Percentiles rank a stretch among this genome's conserved stretches.
These are phyloP conservation scores for Dendrolimus punctatus DNA, from an alignment of 1,140 invertebrate species.

Conservation along the genomic window DNA sequence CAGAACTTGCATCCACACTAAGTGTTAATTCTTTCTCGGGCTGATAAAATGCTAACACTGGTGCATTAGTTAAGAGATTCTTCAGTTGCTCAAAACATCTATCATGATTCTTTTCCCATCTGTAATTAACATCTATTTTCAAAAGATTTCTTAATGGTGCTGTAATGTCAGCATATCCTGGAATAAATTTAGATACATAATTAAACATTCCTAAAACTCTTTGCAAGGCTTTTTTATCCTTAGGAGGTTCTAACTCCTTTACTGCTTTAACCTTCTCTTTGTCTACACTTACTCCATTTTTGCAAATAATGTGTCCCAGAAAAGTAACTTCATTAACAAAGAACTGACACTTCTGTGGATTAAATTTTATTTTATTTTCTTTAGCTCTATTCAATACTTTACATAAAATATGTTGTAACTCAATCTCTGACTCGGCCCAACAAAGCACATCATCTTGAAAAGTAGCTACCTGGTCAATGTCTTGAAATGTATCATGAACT, in stretches of 20 bases:
- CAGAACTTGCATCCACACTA: too few relatives aligned
- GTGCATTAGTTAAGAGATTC: too few relatives aligned
- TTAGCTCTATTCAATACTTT: conserved; percentile 1
- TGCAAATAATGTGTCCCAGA: conserved; percentile 42
- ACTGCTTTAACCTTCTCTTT: conserved; percentile 42
- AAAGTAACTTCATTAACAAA: background rate
- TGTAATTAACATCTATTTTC: conserved; percentile 24
- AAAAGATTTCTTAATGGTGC: conserved; percentile 25
- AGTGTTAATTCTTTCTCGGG: too few relatives aligned
- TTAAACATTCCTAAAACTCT: conserved; percentile 12
- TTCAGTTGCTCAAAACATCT: too few relatives aligned
- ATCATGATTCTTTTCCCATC: too few relatives aligned
- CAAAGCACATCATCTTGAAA: conserved; percentile 1
- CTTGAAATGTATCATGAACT: conserved; percentile 49
- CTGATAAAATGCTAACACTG: too few relatives aligned
- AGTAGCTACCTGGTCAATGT: background rate
- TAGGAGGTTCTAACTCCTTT: conserved; percentile 1
- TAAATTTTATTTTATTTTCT: conserved; percentile 3
- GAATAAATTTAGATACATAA: conserved; percentile 9
- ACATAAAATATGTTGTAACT: background rate
- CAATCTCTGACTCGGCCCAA: background rate
- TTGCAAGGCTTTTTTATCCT: conserved; percentile 8
- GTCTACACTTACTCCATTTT: conserved; percentile 45
- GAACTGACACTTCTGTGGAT: background rate
- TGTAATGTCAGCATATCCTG: conserved; percentile 18